Evolutionary conservation across 2,797 vertebrate genomes (phyloP).

Genomic region (Steatocranus sp.): DNA sequence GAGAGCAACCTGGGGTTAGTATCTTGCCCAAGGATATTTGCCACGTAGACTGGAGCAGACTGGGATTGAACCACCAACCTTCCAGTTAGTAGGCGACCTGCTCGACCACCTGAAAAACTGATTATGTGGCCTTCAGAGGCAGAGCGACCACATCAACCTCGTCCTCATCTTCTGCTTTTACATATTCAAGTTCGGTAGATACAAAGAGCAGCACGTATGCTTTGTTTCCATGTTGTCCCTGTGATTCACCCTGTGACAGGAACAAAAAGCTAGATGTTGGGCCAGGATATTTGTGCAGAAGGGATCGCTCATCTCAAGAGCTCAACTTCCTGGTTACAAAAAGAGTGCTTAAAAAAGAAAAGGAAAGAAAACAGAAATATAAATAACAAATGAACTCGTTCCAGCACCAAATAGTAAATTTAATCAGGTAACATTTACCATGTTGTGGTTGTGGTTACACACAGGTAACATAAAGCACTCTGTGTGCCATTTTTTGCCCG

Average conservation of each 20-base stretch:
- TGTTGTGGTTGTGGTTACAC: not conserved
- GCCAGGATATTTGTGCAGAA: not conserved
- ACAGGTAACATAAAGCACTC: not conserved
- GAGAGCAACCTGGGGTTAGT: not conserved
- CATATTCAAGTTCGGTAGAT: accelerated
- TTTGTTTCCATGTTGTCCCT: not conserved
- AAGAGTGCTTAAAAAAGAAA: not conserved
- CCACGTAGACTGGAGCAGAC: not conserved
- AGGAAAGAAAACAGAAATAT: not conserved
- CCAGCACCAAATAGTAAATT: not conserved
- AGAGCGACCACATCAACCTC: not conserved
- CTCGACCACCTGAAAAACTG: not conserved
- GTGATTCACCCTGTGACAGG: not conserved
- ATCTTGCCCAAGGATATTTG: not conserved
- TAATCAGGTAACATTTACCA: not conserved
- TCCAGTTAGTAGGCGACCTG: not conserved
- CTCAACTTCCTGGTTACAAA: not conserved
- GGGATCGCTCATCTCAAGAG: not conserved
- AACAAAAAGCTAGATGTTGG: not conserved
- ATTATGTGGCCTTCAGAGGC: accelerated
- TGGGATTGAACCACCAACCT: not conserved
- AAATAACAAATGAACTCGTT: not conserved
- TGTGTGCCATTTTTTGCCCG: accelerated
- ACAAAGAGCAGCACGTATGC: not conserved
- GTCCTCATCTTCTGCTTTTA: not conserved